phyloP scores from a whole-genome alignment of 2,113 vertebrate genomes.

The Spea multiplicata region DNA sequence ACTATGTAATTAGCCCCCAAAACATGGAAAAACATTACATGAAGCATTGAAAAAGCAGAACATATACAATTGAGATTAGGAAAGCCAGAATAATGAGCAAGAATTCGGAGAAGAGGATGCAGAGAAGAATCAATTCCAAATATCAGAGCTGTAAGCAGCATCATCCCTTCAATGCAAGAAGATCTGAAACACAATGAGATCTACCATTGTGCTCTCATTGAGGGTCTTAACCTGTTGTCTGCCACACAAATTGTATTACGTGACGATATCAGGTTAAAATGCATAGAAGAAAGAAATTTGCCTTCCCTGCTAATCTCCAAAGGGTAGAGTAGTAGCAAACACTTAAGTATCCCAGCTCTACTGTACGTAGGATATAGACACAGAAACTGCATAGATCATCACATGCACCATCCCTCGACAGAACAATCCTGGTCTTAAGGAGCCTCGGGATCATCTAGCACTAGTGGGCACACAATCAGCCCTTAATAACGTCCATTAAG shows the following conservation, averaged over 20 bases:
- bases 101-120: background rate
- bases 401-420: conserved; percentile 67
- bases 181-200: background rate
- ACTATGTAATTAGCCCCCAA: no score
- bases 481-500: no score
- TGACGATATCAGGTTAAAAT: background rate
- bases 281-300: background rate
- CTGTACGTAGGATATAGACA: conserved; percentile 63
- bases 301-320: background rate
- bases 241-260: background rate
- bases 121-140: background rate
- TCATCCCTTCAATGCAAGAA: background rate
- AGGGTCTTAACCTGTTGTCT: background rate
- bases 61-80: no score
- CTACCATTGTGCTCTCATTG: background rate
- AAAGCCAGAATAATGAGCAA: no score
- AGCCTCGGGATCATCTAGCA: no score
- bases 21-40: no score
- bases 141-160: background rate
- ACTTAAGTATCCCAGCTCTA: background rate
- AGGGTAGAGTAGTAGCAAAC: background rate
- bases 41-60: no score
- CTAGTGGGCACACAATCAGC: no score
- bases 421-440: background rate
- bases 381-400: conserved; percentile 79